Conservation (phyloP, 2,888 invertebrate species). For the Cerastoderma edule region DNA sequence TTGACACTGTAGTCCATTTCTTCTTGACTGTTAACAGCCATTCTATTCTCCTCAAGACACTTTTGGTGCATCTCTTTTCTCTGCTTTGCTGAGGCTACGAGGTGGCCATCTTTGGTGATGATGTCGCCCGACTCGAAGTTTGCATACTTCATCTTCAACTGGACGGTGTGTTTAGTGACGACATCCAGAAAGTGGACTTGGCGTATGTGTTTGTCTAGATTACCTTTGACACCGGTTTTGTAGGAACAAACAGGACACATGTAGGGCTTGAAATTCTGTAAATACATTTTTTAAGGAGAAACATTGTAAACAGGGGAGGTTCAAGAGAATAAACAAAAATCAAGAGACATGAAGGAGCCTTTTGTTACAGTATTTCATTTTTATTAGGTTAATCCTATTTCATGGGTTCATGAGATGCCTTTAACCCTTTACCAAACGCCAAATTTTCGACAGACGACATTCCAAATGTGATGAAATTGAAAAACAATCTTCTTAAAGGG, state of each 20-base stretch:
- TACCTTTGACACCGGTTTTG: slow-evolving; percentile 62
- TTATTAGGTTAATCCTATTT: too few species aligned
- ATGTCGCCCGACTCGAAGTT: slow-evolving; percentile 58
- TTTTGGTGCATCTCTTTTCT: slow-evolving; percentile 35
- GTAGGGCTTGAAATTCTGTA: slow-evolving; percentile 62
- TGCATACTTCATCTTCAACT: slow-evolving; percentile 59
- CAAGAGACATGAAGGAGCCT: neutral
- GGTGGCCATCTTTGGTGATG: slow-evolving; percentile 54
- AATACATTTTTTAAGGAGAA: slow-evolving; percentile 4
- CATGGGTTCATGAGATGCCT: too few species aligned
- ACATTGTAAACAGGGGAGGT: neutral
- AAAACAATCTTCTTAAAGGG: too few species aligned
- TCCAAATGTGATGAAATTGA: too few species aligned
- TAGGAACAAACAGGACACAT: slow-evolving; percentile 60
- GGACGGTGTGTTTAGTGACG: slow-evolving; percentile 60
- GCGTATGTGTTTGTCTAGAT: slow-evolving; percentile 64
- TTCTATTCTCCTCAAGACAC: slow-evolving; percentile 14
- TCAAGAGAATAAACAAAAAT: neutral
- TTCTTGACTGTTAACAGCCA: neutral
- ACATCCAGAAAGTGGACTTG: slow-evolving; percentile 59
- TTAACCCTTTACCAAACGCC: too few species aligned
- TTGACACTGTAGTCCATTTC: neutral
- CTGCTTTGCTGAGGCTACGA: slow-evolving; percentile 45
- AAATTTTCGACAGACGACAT: too few species aligned
- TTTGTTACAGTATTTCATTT: too few species aligned